These are phyloP conservation scores for Rhagoletis pomonella DNA, from an alignment of 1,140 invertebrate genomes.

Conservation along the genomic window DNA sequence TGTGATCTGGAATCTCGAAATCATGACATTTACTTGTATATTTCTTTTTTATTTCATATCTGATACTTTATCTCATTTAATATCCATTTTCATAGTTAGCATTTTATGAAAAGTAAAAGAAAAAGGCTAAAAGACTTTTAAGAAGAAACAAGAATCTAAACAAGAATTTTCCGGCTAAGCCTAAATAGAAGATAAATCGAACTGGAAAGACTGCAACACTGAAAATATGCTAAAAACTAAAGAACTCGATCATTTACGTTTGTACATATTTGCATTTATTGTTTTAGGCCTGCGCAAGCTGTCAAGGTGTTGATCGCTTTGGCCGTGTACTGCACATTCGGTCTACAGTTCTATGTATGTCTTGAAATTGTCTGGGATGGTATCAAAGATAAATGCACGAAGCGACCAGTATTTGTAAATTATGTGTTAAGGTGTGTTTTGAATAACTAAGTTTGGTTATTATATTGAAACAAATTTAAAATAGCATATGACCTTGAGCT, in stretches of 20 bases:
- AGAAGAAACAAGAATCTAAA: too few relatives aligned
- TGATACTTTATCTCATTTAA: too few relatives aligned
- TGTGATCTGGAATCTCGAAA: too few relatives aligned
- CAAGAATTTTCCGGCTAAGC: too few relatives aligned
- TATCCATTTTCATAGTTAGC: too few relatives aligned
- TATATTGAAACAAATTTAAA: neutral
- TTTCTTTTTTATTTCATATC: too few relatives aligned
- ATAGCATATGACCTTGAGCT: neutral
- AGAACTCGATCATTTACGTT: neutral
- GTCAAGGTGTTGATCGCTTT: slow-evolving; percentile 91
- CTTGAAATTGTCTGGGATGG: slow-evolving; percentile 86
- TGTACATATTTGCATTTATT: neutral
- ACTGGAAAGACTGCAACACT: too few relatives aligned
- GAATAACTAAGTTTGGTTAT: neutral
- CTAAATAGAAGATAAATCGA: too few relatives aligned
- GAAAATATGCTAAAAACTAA: too few relatives aligned
- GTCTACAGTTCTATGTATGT: slow-evolving; percentile 97
- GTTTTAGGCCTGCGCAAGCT: slow-evolving; percentile 85
- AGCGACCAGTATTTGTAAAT: slow-evolving; percentile 83
- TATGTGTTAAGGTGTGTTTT: slow-evolving; percentile 81
- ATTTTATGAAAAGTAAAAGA: too few relatives aligned
- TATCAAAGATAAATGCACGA: slow-evolving; percentile 82
- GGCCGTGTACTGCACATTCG: slow-evolving; percentile 94
- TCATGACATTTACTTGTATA: too few relatives aligned
- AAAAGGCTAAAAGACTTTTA: too few relatives aligned